A percentile compares a stretch with the other conserved stretches of the same genome.
Evolutionary conservation across 2,113 vertebrate genomes (phyloP).

Genomic region (Oryzias javanicus): DNA sequence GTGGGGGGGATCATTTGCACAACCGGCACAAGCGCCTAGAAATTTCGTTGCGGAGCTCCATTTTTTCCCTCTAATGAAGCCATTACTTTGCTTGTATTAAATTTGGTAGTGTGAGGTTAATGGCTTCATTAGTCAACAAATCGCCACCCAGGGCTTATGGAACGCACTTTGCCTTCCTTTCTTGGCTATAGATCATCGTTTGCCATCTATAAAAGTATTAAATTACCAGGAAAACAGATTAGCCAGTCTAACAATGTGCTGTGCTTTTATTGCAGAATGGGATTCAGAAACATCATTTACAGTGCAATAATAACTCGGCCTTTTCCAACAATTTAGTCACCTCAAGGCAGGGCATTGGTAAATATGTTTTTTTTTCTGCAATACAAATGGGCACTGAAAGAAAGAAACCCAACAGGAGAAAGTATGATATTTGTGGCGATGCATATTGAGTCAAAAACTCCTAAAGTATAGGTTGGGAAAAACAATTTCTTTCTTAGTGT

Average conservation of each 20-base stretch:
- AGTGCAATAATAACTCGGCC: slow-evolving; percentile 30
- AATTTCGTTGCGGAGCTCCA: slow-evolving; percentile 50
- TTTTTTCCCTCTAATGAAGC: slow-evolving; percentile 68
- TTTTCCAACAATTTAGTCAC: slow-evolving; percentile 44
- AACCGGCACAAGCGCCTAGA: slow-evolving; percentile 33
- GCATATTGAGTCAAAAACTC: too few relatives aligned
- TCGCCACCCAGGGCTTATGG: slow-evolving; percentile 61
- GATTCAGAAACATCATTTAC: slow-evolving; percentile 59
- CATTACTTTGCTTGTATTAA: slow-evolving; percentile 73
- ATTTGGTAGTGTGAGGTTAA: slow-evolving; percentile 77
- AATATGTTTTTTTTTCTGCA: slow-evolving; percentile 11
- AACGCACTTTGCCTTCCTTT: slow-evolving; percentile 50
- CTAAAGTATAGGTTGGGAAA: too few relatives aligned
- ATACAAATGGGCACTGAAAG: slow-evolving; percentile 2
- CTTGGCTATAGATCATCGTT: slow-evolving; percentile 71
- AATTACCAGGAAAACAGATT: slow-evolving; percentile 71
- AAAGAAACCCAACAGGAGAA: neutral
- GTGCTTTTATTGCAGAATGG: slow-evolving; percentile 60
- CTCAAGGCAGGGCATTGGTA: slow-evolving; percentile 6
- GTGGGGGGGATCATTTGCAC: slow-evolving; percentile 37
- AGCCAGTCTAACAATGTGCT: slow-evolving; percentile 56
- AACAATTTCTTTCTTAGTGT: too few relatives aligned
- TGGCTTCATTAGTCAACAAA: slow-evolving; percentile 77
- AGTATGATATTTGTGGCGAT: too few relatives aligned
- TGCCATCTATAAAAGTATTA: slow-evolving; percentile 69